Evolutionary conservation across 1,140 invertebrate species (phyloP).

Genomic region (Caenorhabditis remanei): DNA sequence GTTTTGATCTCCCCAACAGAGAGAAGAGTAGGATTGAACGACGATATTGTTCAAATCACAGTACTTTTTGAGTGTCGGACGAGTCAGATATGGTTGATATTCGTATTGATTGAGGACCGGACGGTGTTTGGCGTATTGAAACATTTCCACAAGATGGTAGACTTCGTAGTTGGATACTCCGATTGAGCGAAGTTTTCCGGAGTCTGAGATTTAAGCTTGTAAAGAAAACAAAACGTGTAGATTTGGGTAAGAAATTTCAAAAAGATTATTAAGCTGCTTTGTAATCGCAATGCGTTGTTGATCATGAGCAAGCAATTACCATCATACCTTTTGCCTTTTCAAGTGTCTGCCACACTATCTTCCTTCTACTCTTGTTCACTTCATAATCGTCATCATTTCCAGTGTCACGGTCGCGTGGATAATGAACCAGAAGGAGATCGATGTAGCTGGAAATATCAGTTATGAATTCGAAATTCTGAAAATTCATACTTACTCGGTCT

Average conservation of each 20-base stretch:
- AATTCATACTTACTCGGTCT: slow-evolving; percentile 55
- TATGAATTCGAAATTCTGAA: background rate
- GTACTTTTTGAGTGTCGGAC: slow-evolving; percentile 76
- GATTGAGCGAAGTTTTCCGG: slow-evolving; percentile 82
- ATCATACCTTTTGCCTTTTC: slow-evolving; percentile 55
- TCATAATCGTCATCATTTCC: slow-evolving; percentile 54
- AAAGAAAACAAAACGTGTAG: too few species aligned
- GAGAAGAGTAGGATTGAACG: slow-evolving; percentile 76
- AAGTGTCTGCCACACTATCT: slow-evolving; percentile 57
- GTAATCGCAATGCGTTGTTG: background rate
- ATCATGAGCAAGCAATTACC: background rate
- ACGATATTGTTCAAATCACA: slow-evolving; percentile 78
- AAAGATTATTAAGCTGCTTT: background rate
- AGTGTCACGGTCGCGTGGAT: slow-evolving; percentile 64
- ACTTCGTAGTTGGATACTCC: slow-evolving; percentile 88
- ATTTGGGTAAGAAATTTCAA: too few species aligned
- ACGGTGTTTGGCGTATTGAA: slow-evolving; percentile 76
- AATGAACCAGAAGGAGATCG: slow-evolving; percentile 64
- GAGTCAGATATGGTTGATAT: slow-evolving; percentile 79
- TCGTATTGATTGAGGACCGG: slow-evolving; percentile 85
- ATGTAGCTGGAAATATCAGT: slow-evolving; percentile 54
- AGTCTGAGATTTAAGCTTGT: slow-evolving; percentile 55
- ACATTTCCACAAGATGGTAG: slow-evolving; percentile 83
- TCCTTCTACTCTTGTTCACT: slow-evolving; percentile 50
- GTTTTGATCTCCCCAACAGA: slow-evolving; percentile 69